Evolutionary conservation across 2,797 vertebrate genomes (phyloP), one percentile per base, ranked within the genome.

Genomic region (Periparus ater): DNA sequence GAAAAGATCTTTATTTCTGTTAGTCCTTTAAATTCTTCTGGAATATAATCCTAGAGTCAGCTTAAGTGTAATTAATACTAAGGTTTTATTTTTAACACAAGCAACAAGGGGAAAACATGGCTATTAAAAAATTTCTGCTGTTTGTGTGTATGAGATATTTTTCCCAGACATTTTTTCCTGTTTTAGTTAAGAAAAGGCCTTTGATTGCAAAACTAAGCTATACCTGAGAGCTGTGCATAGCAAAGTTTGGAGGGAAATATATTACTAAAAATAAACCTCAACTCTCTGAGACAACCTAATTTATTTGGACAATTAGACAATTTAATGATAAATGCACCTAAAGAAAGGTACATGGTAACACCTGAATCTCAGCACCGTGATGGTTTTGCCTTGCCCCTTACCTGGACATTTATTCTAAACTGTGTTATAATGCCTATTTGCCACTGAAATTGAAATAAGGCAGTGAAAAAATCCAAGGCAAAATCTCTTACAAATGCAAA

Each of bases 51-150:
- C 96, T 85, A 81, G 94, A 95, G 91, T 96, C 95, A 97, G 88
- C 84, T 98, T 98, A 98, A 96, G 84, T 95, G 97, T 94, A 98
- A 98, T 91, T 91, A 98, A 97, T 96, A 97, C 93, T 63, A 89
- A 95, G 79, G 94, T 96, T 97, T 97, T 91, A 91, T 91, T 96
- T 92, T 89, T 77, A 94, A 34, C 36, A 77, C 54, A 90, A 77
- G 48, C 22, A 80, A 67, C 10, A 86, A 85, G 79, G 72, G 83
- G 62, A 92, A 94, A 96, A 71, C 45, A 75, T 10, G 2, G 50
- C 30, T 42, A 45, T 68, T 93, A 96, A 96, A 85, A 13, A 34
- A 53, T 90, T 89, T 91, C 50, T 89, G 29, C 27, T 87, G 21
- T 85, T 81, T 89, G 29, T 54, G 32, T 30, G 47, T 15, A 71